Conservation (phyloP, 2,888 invertebrate species). For the Cheiracanthium punctorium region DNA sequence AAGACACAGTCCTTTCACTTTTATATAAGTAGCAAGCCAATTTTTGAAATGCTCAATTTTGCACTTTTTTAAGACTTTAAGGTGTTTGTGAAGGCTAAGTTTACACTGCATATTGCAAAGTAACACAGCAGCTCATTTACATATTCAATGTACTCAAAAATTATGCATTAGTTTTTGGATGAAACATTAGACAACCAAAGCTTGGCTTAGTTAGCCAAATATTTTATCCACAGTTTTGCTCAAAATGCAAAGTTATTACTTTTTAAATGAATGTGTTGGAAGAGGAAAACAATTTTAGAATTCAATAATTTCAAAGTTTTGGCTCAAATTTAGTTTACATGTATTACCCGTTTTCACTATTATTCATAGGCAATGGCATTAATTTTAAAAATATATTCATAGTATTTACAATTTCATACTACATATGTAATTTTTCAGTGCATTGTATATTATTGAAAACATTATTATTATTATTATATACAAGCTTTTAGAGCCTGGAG, state of each 20-base stretch:
- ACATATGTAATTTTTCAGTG: neutral
- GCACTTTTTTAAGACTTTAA: neutral
- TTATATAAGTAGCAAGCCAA: neutral
- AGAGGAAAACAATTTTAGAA: neutral
- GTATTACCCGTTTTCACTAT: too few species aligned
- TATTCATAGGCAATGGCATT: too few species aligned
- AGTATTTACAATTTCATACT: conserved; percentile 6
- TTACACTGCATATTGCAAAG: neutral
- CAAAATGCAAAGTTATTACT: neutral
- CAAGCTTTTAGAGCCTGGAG: neutral
- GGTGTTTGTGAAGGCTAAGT: neutral
- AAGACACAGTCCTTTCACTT: neutral
- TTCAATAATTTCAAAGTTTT: neutral
- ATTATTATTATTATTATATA: neutral
- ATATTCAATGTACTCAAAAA: neutral
- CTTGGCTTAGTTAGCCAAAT: neutral
- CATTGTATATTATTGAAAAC: neutral
- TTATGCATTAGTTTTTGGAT: neutral
- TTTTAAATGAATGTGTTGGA: too few species aligned
- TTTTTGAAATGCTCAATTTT: conserved; percentile 8
- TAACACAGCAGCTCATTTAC: neutral
- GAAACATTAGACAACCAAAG: neutral
- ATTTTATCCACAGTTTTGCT: neutral
- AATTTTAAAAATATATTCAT: neutral
- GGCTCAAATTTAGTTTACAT: neutral